Base-by-base conservation (phyloP, 2,797 vertebrate species). In the Xiphophorus birchmanni region DNA sequence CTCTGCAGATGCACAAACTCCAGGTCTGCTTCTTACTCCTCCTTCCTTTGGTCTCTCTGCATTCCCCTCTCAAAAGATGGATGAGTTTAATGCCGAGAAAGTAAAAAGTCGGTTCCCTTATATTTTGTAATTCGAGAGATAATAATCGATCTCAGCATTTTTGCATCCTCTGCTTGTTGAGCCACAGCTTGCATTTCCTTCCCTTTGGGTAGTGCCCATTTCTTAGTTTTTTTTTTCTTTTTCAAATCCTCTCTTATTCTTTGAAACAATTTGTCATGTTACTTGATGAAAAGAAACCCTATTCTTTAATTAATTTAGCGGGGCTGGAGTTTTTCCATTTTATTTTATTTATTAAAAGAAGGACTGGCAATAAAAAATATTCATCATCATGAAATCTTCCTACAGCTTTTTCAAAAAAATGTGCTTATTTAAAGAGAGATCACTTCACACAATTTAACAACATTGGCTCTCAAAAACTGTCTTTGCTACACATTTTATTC, bases 51-150 rank as follows among this genome's bases (percentile, higher is more conserved):
- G 58, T 42, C 50, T 73, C 76, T 79, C 17, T 78, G 47, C 77
- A 54, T 72, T 58, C 75, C 52, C 73, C 54, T 77, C 83, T 83
- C 75, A 80, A 69, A 90, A 86, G 90, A 95, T 94, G 90, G 91
- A 95, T 94, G 91, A 87, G 80, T 94, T 94, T 94, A 94, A 95
- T 95, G 91, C 90, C 35, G 72, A 78, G 85, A 82, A 79, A 86
- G 85, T 84, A 89, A 84, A 85, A 83, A 89, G 82, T 76, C 76
- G 80, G 76, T 88, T 89, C 82, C 82, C 82, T 87, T 90, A 83
- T 87, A 89, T 79, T 52, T 40, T 74, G 86, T 85, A 76, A 83
- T 82, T 87, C 32, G 4, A 73, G 44, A 78, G 78, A 86, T 80
- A 78, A 80, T 85, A 86, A 83, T 74, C 75, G 54, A 80, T 54